These are phyloP conservation scores for Scomber scombrus DNA, from an alignment of 2,113 vertebrate species.

Conservation along the genomic window DNA sequence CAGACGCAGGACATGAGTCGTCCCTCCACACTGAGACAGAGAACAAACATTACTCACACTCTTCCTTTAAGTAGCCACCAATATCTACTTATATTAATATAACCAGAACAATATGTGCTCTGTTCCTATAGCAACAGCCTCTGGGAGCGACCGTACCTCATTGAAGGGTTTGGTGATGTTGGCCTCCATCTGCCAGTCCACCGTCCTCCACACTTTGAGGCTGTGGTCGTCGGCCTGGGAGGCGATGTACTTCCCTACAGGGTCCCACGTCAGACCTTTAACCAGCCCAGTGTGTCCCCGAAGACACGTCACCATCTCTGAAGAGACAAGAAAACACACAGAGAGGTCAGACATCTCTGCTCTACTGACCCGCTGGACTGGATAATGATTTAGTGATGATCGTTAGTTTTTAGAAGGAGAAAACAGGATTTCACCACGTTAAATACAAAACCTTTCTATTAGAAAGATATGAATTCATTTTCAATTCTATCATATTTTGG, in stretches of 20 bases:
- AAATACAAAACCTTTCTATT: too few species aligned
- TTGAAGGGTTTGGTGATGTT: slow-evolving; percentile 98
- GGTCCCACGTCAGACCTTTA: slow-evolving; percentile 98
- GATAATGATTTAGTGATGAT: too few species aligned
- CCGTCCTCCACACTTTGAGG: slow-evolving; percentile 96
- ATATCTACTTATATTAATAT: too few species aligned
- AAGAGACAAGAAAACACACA: neutral
- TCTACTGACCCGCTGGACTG: too few species aligned
- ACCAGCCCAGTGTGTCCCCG: slow-evolving; percentile 96
- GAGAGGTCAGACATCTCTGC: too few species aligned
- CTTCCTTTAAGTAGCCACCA: too few species aligned
- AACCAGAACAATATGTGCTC: too few species aligned
- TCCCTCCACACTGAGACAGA: slow-evolving; percentile 92
- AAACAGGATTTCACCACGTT: too few species aligned
- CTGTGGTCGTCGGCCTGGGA: slow-evolving; percentile 98
- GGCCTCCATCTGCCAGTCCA: slow-evolving; percentile 98
- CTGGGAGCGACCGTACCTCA: slow-evolving; percentile 85
- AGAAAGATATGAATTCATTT: too few species aligned
- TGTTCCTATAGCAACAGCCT: too few species aligned
- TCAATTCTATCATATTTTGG: too few species aligned
- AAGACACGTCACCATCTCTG: slow-evolving; percentile 95
- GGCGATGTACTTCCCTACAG: slow-evolving; percentile 97
- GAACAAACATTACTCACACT: neutral
- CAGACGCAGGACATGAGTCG: slow-evolving; percentile 95
- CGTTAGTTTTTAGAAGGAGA: too few species aligned